Evolutionary conservation across 2,888 invertebrate species (phyloP), one percentile per base, ranked within the genome.

Genomic region (Lamproptera curius): DNA sequence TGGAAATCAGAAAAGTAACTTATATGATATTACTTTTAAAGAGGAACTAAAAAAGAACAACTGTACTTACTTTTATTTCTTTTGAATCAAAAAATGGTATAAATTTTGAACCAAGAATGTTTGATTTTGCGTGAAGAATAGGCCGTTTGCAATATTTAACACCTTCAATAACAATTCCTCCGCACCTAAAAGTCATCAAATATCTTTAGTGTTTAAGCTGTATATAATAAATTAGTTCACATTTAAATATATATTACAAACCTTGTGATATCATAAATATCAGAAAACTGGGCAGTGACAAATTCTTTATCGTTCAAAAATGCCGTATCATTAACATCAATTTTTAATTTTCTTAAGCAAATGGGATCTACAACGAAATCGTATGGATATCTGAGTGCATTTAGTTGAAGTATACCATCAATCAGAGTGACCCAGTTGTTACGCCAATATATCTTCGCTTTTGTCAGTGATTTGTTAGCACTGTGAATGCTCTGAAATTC

Each of bases 351-450:
- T 37, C 64, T 62, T 1, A 81, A 67, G 2, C 59, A 60, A 0
- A 90, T 91, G 0, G 94, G 93, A 11, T 93, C 80, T 38, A 90
- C 82, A 0, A 94, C 78, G 1, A 89, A 85, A 41, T 92, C 88
- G 1, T 90, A 81, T 10, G 90, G 81, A 38, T 89, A 80, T 17
- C 89, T 89, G 10, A 95, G 63, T n/a, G 92, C 87, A 42, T 91
- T 88, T 48, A 94, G 89, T 76, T 97, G 97, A 10, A 97, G 73
- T 88, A 97, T 90, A 0, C 93, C 92, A 71, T 97, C 96, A 60
- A 97, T 85, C 58, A 95, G 92, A 2, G 93, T 90, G 0, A 93
- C 91, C 95, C 96, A 97, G 68, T 95, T 94, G 44, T 90, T 89
- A 14, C 88, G 85, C 94, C 95, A 95, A 31, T 72, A 63, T 2